Evolutionary conservation across 1,140 invertebrate genomes (phyloP), one percentile per base, ranked within the genome.

Genomic region (Propsilocerus akamusi): DNA sequence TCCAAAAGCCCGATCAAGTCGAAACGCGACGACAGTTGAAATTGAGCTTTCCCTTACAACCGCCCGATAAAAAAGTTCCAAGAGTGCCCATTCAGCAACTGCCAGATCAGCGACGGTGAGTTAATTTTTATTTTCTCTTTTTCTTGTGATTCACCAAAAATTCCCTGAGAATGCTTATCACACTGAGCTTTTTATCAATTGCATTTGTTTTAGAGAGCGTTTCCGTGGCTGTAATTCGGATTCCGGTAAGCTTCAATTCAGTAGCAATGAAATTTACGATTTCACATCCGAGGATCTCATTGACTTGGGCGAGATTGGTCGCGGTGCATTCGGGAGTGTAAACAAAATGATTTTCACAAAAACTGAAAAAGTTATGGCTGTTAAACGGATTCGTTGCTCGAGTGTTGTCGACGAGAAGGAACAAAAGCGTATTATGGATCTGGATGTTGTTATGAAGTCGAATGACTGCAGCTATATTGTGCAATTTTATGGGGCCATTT

Each of bases 401-500:
- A 41, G 22, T 41, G 34, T 41, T 41, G 84, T 95, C 4, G 92
- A 97, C 66, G 87, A 88, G 62, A 81, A 86, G 60, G 92, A 96
- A 68, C 89, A 96, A 65, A 96, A 95, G 59, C 78, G 91, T 61
- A 72, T 97, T 52, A 97, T 97, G 87, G 95, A 98, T 68, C 73
- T 97, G 54, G 91, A 97, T 69, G 87, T 97, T 49, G 91, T 93
- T 0, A 97, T 97, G 90, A 88, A 91, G 62, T 92, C 89, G 10
- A 91, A 90, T 60, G 89, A 91, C 54, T 98, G 95, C 69, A 82
- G 80, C 30, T 95, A 85, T 64, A 97, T 97, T 59, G 94, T 97
- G 50, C 86, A 92, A 69, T 97, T 97, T 71, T 97, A 94, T 73
- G 96, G 96, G 53, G 95, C 96, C 51, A 75, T 99, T 34, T 98